phyloP scores from a whole-genome alignment of 2,888 invertebrate species.

The Sylvicola fuscatus region DNA sequence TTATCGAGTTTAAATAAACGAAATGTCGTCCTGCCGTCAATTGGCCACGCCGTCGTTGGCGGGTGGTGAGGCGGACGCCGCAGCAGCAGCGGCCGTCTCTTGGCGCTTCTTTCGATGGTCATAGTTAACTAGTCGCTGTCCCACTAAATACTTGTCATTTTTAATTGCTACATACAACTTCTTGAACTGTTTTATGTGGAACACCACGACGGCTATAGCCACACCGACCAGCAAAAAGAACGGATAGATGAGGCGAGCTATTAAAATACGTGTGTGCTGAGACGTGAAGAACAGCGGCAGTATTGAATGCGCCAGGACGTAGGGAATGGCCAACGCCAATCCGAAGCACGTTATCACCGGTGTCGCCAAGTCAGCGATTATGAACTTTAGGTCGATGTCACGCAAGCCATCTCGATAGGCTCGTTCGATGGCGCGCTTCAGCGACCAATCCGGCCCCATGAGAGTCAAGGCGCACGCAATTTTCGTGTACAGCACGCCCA shows the following conservation, averaged over 20 bases:
- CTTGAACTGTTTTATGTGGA: slow-evolving; percentile 84
- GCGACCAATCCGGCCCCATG: slow-evolving; percentile 95
- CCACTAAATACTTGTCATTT: slow-evolving; percentile 97
- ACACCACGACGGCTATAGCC: slow-evolving; percentile 45
- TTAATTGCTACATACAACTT: slow-evolving; percentile 95
- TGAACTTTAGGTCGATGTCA: slow-evolving; percentile 76
- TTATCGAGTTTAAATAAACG: no score
- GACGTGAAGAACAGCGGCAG: slow-evolving; percentile 45
- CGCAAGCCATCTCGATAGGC: slow-evolving; percentile 85
- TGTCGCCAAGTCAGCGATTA: slow-evolving; percentile 66
- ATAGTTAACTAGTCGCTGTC: slow-evolving; percentile 91
- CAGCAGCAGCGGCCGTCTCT: slow-evolving; percentile 11
- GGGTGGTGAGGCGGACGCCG: slow-evolving; percentile 14
- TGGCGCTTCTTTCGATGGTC: slow-evolving; percentile 55
- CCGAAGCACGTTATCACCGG: slow-evolving; percentile 82
- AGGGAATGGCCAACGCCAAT: slow-evolving; percentile 80
- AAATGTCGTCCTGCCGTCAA: no score
- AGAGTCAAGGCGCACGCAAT: slow-evolving; percentile 90
- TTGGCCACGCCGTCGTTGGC: background rate
- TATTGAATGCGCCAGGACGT: slow-evolving; percentile 62
- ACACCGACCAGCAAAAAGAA: slow-evolving; percentile 54
- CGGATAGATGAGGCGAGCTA: slow-evolving; percentile 77
- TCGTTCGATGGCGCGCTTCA: slow-evolving; percentile 78
- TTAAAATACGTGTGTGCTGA: slow-evolving; percentile 45
- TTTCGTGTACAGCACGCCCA: slow-evolving; percentile 94